Evolutionary conservation across 2,797 vertebrate species (phyloP).

Genomic region (Gorsachius magnificus): DNA sequence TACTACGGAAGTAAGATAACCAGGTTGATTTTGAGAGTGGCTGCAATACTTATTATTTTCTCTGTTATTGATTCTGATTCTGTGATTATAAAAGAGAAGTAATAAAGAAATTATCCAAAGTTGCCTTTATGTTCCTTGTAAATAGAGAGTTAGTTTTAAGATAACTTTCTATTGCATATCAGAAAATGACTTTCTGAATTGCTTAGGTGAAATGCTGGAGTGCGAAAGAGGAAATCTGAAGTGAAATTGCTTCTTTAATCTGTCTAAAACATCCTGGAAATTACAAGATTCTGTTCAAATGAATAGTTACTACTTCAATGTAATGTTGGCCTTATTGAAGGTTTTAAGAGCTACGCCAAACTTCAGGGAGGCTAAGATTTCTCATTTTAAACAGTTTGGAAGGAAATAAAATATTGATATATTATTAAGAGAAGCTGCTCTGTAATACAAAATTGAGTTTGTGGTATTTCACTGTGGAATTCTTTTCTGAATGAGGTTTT

Average conservation of each 20-base stretch:
- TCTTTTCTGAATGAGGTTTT: background rate
- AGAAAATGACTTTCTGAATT: background rate
- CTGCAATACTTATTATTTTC: background rate
- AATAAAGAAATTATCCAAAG: background rate
- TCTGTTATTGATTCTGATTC: background rate
- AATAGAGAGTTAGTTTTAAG: constrained; percentile 12
- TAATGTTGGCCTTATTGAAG: background rate
- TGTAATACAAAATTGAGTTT: background rate
- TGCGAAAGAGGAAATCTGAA: background rate
- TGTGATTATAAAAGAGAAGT: background rate
- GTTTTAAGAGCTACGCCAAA: background rate
- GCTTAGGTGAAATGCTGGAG: background rate
- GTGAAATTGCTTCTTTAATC: background rate
- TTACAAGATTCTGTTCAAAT: background rate
- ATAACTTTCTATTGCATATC: background rate
- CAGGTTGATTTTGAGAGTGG: background rate
- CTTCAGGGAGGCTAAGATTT: background rate
- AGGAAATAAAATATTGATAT: background rate
- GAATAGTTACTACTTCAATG: background rate
- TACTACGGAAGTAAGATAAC: background rate
- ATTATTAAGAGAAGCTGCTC: background rate
- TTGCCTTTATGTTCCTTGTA: background rate
- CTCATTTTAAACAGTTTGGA: background rate
- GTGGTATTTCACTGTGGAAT: background rate
- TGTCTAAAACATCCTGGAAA: background rate